These are phyloP conservation scores for Sakesphorus luctuosus DNA, from an alignment of 2,113 vertebrate genomes.

Conservation along the genomic window DNA sequence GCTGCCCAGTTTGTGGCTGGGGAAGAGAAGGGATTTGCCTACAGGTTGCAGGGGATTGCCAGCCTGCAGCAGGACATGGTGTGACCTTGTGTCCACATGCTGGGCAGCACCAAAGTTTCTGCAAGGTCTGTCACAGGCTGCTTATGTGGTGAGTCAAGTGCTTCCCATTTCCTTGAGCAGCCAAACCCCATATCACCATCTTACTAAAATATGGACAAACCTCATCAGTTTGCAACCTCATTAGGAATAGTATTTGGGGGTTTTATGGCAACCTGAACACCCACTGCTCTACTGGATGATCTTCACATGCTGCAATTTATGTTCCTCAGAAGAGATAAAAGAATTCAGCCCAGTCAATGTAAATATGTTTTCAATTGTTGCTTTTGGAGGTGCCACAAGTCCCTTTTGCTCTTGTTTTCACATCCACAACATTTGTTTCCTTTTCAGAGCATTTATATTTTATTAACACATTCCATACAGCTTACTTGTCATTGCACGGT, in stretches of 20 bases:
- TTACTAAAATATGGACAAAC: neutral
- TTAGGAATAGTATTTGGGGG: neutral
- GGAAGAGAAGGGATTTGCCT: neutral
- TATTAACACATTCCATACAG: constrained; percentile 59
- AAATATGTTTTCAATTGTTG: neutral
- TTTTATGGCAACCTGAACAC: neutral
- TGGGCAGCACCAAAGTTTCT: neutral
- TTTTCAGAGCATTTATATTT: constrained; percentile 44
- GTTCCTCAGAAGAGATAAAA: neutral
- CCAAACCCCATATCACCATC: rapidly evolving
- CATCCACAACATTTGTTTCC: constrained; percentile 14
- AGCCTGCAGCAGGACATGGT: neutral
- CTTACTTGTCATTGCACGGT: neutral
- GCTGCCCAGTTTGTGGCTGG: rapidly evolving
- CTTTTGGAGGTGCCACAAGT: constrained; percentile 12
- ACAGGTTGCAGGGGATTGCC: rapidly evolving
- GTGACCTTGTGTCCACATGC: rapidly evolving
- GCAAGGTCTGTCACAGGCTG: neutral
- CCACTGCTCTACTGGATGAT: neutral
- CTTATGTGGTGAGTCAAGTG: rapidly evolving
- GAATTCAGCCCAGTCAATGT: neutral
- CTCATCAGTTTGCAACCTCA: neutral
- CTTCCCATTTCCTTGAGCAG: neutral
- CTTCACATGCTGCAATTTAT: neutral
- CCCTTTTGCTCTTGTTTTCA: constrained; percentile 52